phyloP scores from a whole-genome alignment of 2,888 invertebrate genomes.

The Sycophila texana region DNA sequence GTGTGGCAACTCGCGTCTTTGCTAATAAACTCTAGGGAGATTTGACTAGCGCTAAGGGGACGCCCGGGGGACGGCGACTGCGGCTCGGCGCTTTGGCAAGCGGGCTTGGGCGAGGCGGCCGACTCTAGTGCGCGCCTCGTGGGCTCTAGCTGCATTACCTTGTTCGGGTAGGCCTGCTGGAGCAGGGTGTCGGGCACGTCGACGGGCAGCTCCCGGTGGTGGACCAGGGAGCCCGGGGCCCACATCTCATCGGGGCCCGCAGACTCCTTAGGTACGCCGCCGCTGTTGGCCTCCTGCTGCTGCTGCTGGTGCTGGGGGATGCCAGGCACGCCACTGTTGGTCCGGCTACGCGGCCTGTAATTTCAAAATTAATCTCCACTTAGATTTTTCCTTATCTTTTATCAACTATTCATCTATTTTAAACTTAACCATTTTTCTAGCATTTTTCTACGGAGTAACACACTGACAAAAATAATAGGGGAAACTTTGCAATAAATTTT shows the following conservation, averaged over 20 bases:
- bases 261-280: slow-evolving; percentile 69
- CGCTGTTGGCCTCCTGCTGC: slow-evolving; percentile 77
- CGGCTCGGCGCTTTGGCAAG: slow-evolving; percentile 52
- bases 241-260: slow-evolving; percentile 77
- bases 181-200: slow-evolving; percentile 91
- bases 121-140: background rate
- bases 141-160: slow-evolving; percentile 72
- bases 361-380: slow-evolving; percentile 1
- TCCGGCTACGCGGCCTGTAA: slow-evolving; percentile 88
- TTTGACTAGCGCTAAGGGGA: slow-evolving; percentile 73
- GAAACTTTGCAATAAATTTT: too few species aligned
- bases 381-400: too few species aligned
- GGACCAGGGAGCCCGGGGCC: slow-evolving; percentile 78
- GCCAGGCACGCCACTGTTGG: slow-evolving; percentile 88
- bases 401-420: too few species aligned
- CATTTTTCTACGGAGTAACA: too few species aligned
- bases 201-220: slow-evolving; percentile 98
- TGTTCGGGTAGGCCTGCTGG: slow-evolving; percentile 75
- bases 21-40: slow-evolving; percentile 66
- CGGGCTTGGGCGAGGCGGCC: slow-evolving; percentile 28
- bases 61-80: slow-evolving; percentile 61
- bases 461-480: too few species aligned
- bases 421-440: too few species aligned
- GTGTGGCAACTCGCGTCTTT: slow-evolving; percentile 73
- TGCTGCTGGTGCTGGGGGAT: slow-evolving; percentile 82